Base-by-base conservation (phyloP, 2,888 invertebrate species). In the Magallana nippona region DNA sequence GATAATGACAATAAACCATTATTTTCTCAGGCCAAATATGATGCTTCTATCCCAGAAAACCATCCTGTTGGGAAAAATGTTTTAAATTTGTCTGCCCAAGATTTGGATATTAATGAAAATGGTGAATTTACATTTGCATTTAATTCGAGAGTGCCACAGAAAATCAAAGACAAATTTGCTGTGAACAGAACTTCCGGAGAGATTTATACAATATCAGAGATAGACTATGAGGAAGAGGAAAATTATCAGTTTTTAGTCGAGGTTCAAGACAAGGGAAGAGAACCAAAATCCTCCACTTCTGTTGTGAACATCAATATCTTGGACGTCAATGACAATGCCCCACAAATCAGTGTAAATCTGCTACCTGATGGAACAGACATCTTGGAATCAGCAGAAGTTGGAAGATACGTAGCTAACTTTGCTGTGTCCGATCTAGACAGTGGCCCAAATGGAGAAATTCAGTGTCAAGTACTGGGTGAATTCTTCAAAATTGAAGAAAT, bases 381-480 rank as follows among this genome's bases (percentile, higher is more conserved):
- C 13, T 84, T 86, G 3, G 95, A 95, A 88, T 90, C 98, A 94
- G 98, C 98, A 0, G 96, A 96, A 82, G 97, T 97, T 92, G 98
- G 97, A 56, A 97, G 97, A 57, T 97, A 98, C 44, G 98, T 99
- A 1, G 98, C 98, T 1, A 98, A 98, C 11, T 97, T 99, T 15
- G 97, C 97, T 0, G 98, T 98, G 13, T 90, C 88, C 19, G 92
- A 92, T 85, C 57, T 81, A 0, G 92, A 92, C 87, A 88, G 86
- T 44, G 93, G 91, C 1, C 82, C 86, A 0, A 92, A 92, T 84
- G 92, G 92, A 8, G 85, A 89, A 19, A 90, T 92, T 1, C 87
- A 85, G 17, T 93, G 93, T 87, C 86, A 85, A 22, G 86, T 93
- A 44, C 85, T 87, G 10, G 88, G 88, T 17, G 83, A 89, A 63